phyloP scores from a whole-genome alignment of 2,797 vertebrate species.

The Novumbra hubbsi region DNA sequence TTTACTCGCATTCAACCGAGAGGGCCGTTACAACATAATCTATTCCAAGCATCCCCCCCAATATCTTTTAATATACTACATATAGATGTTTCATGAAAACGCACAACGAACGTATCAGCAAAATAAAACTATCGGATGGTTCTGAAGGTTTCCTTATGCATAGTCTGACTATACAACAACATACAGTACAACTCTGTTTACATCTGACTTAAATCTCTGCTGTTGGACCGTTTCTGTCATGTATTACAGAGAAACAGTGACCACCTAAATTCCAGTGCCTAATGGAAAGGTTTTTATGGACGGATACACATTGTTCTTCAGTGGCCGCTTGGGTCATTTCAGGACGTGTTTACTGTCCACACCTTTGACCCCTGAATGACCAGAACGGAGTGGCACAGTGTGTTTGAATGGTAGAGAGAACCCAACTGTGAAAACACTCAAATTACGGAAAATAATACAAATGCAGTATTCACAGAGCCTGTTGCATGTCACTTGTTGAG shows the following conservation, averaged over 20 bases:
- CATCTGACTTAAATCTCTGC: background rate
- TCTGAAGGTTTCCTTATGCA: background rate
- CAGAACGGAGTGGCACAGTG: background rate
- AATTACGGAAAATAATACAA: slow-evolving; percentile 16
- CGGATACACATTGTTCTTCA: background rate
- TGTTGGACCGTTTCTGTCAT: background rate
- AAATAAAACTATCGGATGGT: background rate
- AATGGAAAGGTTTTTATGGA: background rate
- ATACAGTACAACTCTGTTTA: background rate
- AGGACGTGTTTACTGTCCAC: background rate
- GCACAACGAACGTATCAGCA: slow-evolving; percentile 6
- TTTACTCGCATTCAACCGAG: background rate
- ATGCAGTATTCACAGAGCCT: slow-evolving; percentile 43
- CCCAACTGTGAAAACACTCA: slow-evolving; percentile 2
- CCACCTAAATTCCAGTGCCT: background rate
- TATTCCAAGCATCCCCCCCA: background rate
- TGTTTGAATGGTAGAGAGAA: background rate
- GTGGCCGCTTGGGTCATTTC: background rate
- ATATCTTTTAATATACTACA: background rate
- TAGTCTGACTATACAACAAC: background rate
- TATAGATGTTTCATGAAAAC: background rate
- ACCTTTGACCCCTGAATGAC: background rate
- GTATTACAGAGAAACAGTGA: background rate
- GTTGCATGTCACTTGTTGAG: slow-evolving; percentile 31
- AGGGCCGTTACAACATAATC: background rate